phyloP scores from a whole-genome alignment of 30 jellyfish, hydroid and myxozoan genomes.

The Chironex yamaguchii region DNA sequence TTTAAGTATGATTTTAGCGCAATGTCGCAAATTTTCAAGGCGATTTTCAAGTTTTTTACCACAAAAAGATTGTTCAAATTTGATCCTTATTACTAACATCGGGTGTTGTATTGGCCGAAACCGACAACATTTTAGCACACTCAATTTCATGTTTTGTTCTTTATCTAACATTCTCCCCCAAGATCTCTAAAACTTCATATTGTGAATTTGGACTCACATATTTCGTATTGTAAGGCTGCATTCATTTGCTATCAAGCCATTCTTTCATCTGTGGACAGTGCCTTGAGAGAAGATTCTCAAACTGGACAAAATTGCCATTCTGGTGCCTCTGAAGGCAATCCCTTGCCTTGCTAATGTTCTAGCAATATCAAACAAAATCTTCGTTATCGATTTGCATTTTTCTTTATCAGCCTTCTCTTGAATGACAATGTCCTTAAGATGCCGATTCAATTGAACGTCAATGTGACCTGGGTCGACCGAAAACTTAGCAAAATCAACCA shows the following conservation, averaged over 20 bases:
- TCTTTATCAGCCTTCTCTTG: constrained; percentile 63
- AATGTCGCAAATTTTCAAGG: too few relatives aligned
- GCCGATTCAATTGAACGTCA: constrained; percentile 10
- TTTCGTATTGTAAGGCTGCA: background rate
- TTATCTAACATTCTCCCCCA: constrained; percentile 11
- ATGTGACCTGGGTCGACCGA: constrained; percentile 7
- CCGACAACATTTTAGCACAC: constrained; percentile 16
- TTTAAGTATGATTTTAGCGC: too few relatives aligned
- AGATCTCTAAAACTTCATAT: background rate
- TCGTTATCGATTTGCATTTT: constrained; percentile 1
- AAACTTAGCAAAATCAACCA: constrained; percentile 43
- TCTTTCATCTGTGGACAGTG: background rate
- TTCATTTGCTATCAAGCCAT: constrained; percentile 4
- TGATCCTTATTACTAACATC: constrained; percentile 11
- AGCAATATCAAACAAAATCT: constrained; percentile 25
- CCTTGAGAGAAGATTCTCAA: constrained; percentile 11
- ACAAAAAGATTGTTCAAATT: too few relatives aligned
- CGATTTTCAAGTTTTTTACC: too few relatives aligned
- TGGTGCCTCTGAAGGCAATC: constrained; percentile 51
- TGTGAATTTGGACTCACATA: constrained; percentile 17
- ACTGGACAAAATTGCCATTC: constrained; percentile 34
- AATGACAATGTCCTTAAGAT: constrained; percentile 4
- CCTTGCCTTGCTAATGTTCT: constrained; percentile 55
- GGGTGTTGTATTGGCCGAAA: constrained; percentile 60
- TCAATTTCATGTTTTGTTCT: constrained; percentile 34